These are phyloP conservation scores for Tetramorium parvispinum DNA, from an alignment of 1,140 invertebrate genomes.

Conservation along the genomic window DNA sequence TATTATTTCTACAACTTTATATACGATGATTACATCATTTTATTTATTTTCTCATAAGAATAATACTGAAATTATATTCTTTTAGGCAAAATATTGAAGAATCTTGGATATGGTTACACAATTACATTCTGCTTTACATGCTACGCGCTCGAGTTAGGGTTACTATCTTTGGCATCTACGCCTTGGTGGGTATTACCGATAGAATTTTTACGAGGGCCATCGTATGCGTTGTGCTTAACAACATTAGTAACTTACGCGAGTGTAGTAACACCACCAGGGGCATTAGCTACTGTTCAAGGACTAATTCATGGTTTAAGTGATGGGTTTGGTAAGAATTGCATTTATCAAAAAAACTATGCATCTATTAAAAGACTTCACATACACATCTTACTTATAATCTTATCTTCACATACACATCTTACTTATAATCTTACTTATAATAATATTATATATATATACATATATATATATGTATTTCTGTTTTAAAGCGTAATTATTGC, in stretches of 20 bases:
- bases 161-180: slow-evolving; percentile 89
- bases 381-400: no score
- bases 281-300: slow-evolving; percentile 92
- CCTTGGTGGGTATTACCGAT: slow-evolving; percentile 91
- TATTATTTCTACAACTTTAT: background rate
- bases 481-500: no score
- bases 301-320: slow-evolving; percentile 93
- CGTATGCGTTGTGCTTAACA: slow-evolving; percentile 92
- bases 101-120: slow-evolving; percentile 89
- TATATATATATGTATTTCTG: slow-evolving; percentile 72
- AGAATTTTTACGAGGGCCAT: slow-evolving; percentile 91
- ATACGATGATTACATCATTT: background rate
- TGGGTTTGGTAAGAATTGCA: slow-evolving; percentile 88
- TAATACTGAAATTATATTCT: slow-evolving; percentile 38
- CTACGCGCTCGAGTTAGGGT: slow-evolving; percentile 88
- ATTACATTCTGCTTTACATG: slow-evolving; percentile 90
- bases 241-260: slow-evolving; percentile 92
- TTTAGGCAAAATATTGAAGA: slow-evolving; percentile 88
- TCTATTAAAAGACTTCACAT: background rate
- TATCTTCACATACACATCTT: no score
- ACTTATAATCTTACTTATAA: no score
- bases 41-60: background rate
- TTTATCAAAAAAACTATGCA: background rate
- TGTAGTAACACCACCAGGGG: slow-evolving; percentile 90
- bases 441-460: no score